Evolutionary conservation across 2,888 invertebrate species (phyloP).

Genomic region (Euspilapteryx auroguttella): DNA sequence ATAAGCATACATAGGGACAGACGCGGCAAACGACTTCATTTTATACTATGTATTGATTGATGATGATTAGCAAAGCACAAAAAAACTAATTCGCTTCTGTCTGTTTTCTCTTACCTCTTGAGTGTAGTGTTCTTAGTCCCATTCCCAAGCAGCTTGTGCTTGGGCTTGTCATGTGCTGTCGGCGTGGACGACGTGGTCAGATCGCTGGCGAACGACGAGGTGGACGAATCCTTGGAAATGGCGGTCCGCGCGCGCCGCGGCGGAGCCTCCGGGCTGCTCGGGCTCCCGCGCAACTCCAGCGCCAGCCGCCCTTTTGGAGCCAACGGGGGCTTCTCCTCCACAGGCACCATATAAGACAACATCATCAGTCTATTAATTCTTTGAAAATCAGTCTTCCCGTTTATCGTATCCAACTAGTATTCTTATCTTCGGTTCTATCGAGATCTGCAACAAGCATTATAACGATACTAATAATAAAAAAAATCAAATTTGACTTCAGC

Average conservation of each 20-base stretch:
- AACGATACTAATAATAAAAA: too few species aligned
- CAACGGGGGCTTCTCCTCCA: slow-evolving; percentile 75
- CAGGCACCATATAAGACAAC: slow-evolving; percentile 80
- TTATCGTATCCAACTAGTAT: background rate
- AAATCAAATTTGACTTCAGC: too few species aligned
- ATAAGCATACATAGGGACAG: too few species aligned
- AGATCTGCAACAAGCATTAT: background rate
- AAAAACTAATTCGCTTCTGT: too few species aligned
- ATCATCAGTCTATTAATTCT: slow-evolving; percentile 25
- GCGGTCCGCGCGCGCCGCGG: slow-evolving; percentile 26
- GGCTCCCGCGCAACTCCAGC: slow-evolving; percentile 29
- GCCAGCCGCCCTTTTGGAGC: slow-evolving; percentile 57
- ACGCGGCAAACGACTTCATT: too few species aligned
- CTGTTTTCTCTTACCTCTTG: slow-evolving; percentile 74
- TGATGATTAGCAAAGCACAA: too few species aligned
- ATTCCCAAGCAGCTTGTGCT: slow-evolving; percentile 69
- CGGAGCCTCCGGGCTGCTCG: slow-evolving; percentile 34
- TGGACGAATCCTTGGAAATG: slow-evolving; percentile 69
- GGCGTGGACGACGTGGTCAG: slow-evolving; percentile 66
- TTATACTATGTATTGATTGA: too few species aligned
- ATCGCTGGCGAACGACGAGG: slow-evolving; percentile 70
- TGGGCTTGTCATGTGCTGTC: slow-evolving; percentile 65
- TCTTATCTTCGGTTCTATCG: background rate
- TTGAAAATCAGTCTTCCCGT: background rate
- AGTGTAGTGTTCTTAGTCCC: slow-evolving; percentile 72